A percentile compares a stretch with the other conserved stretches of the same genome.
Conservation (phyloP, 2,113 vertebrate genomes). For the Brachyhypopomus gauderio region DNA sequence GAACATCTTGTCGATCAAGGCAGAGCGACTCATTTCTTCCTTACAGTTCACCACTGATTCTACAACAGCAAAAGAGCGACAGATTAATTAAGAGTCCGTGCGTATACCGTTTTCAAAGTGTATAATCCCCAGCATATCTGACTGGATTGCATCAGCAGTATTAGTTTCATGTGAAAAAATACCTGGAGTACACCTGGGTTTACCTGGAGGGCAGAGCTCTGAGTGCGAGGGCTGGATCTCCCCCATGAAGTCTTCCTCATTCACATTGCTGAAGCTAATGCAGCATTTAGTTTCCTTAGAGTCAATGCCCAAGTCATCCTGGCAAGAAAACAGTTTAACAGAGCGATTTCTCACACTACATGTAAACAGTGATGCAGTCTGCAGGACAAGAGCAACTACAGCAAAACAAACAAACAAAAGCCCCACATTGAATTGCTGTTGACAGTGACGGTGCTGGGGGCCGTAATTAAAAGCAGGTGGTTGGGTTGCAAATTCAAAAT, state of each 20-base stretch:
- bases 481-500: not conserved
- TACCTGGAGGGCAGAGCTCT: not conserved
- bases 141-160: not conserved
- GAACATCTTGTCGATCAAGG: constrained; percentile 74
- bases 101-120: not conserved
- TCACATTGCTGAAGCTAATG: constrained; percentile 12
- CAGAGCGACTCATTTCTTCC: constrained; percentile 66
- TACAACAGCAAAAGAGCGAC: constrained; percentile 22
- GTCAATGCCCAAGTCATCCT: constrained; percentile 26
- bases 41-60: constrained; percentile 56
- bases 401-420: not conserved
- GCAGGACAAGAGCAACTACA: not conserved
- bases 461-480: no score
- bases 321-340: not conserved
- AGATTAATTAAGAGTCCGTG: not conserved
- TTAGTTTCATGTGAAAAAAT: not conserved
- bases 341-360: not conserved
- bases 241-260: constrained; percentile 23
- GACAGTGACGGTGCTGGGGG: not conserved
- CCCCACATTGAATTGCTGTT: not conserved
- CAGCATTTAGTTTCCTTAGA: not conserved
- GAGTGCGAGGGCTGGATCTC: not conserved
- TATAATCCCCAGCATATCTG: no score
- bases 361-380: not conserved
- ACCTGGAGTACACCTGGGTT: not conserved